Evolutionary conservation across 2,888 invertebrate species (phyloP).

Genomic region (Cephus runcator): DNA sequence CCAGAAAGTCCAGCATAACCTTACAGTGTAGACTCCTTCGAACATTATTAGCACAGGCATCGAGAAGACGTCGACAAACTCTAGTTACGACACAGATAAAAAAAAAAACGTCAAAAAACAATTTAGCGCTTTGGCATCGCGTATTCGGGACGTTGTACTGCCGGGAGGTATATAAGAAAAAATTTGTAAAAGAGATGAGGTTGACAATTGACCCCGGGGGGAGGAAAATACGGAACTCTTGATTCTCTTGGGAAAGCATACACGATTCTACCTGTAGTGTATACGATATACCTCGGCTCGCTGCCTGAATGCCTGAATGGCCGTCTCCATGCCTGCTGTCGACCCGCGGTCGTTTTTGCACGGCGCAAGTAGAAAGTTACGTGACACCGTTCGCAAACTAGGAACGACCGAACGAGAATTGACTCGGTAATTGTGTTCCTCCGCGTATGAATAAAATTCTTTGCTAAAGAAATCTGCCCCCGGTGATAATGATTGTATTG

Average conservation of each 20-base stretch:
- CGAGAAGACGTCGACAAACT: not conserved
- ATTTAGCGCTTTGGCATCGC: not conserved
- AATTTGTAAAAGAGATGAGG: not conserved
- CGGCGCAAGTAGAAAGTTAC: constrained; percentile 5
- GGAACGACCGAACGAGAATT: not conserved
- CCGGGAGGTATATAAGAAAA: not conserved
- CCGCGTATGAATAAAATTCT: not conserved
- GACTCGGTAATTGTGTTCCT: not conserved
- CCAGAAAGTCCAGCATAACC: not conserved
- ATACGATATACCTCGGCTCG: not conserved
- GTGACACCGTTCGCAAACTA: constrained; percentile 4
- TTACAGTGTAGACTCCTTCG: not conserved
- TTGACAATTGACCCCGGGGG: not conserved
- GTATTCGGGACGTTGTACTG: not conserved
- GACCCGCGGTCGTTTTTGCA: not conserved
- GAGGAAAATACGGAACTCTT: not conserved
- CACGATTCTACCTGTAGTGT: not conserved
- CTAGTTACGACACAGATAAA: not conserved
- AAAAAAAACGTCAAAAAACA: not conserved
- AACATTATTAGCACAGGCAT: not conserved
- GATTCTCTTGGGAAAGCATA: not conserved
- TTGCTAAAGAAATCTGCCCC: not conserved
- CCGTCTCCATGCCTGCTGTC: not conserved
- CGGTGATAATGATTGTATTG: not conserved
- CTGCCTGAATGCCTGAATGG: not conserved